A percentile compares a stretch with the other conserved stretches of the same genome.
Conservation (phyloP, 1,140 invertebrate genomes). For the Zophobas atratus region DNA sequence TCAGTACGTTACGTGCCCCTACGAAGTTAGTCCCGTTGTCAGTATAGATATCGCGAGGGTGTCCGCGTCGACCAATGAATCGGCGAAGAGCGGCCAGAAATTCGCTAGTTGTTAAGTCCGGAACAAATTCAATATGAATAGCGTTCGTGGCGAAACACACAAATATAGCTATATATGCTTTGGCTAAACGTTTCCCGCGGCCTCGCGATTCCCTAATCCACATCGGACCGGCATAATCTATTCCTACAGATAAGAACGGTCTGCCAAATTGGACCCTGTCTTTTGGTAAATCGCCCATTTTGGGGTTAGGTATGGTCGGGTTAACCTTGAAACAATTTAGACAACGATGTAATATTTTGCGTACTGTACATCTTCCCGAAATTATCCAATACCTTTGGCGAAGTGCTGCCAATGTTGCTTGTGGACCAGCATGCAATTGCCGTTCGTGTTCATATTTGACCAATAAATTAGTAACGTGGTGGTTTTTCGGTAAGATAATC, state of each 20-base stretch:
- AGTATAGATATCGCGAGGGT: no score
- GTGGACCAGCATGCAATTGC: constrained; percentile 24
- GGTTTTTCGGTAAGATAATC: constrained; percentile 8
- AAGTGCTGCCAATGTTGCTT: constrained; percentile 40
- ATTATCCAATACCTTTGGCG: constrained; percentile 57
- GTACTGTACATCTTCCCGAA: constrained; percentile 47
- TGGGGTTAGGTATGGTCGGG: constrained; percentile 52
- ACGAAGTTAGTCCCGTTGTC: no score
- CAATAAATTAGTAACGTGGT: constrained; percentile 3
- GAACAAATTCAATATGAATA: no score
- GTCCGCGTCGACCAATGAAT: no score
- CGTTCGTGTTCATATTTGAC: constrained; percentile 30
- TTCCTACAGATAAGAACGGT: constrained; percentile 56
- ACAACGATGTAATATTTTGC: constrained; percentile 59
- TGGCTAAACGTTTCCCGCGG: constrained; percentile 17
- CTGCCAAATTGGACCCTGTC: constrained; percentile 47
- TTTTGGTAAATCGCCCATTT: constrained; percentile 64
- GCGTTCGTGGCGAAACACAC: constrained; percentile 14
- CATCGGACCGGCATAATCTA: constrained; percentile 14
- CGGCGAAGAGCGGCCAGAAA: no score
- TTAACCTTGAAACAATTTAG: constrained; percentile 58
- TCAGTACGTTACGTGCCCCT: no score
- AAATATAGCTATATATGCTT: constrained; percentile 13
- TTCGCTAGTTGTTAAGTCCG: no score
- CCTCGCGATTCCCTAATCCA: neutral